A percentile compares a stretch with the other conserved stretches of the same genome.
Evolutionary conservation across 2,888 invertebrate genomes (phyloP).

Genomic region (Apamea crenata): DNA sequence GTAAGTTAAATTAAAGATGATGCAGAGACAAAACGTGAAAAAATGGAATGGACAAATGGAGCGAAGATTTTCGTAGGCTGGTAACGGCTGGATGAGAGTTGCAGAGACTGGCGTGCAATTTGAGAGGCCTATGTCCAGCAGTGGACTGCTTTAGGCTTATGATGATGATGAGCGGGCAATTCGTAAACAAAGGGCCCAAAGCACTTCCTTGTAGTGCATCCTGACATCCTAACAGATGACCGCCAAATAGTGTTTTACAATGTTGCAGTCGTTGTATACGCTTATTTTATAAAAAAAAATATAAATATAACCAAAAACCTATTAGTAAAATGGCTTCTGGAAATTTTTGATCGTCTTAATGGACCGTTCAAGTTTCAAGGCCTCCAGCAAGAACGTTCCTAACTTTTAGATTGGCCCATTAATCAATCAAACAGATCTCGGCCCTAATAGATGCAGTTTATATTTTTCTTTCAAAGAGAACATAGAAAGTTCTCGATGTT

Average conservation of each 20-base stretch:
- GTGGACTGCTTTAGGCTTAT: neutral
- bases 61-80: neutral
- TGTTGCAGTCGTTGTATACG: neutral
- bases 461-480: conserved; percentile 12
- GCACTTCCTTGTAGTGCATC: neutral
- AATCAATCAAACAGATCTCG: conserved; percentile 52
- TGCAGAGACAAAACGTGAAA: neutral
- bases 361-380: conserved; percentile 48
- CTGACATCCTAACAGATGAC: conserved; percentile 3
- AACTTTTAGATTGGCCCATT: conserved; percentile 58
- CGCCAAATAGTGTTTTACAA: neutral
- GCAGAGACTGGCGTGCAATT: neutral
- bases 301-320: conserved; percentile 20
- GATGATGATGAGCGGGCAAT: neutral
- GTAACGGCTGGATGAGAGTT: neutral
- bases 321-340: conserved; percentile 24
- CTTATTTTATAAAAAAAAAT: neutral
- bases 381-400: conserved; percentile 8
- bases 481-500: conserved; percentile 9
- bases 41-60: too few species aligned
- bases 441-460: conserved; percentile 44
- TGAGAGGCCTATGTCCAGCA: neutral
- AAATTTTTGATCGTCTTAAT: conserved; percentile 44
- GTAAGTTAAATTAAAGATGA: neutral
- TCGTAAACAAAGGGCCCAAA: neutral